Evolutionary conservation across 2,113 vertebrate genomes (phyloP), one percentile per base, ranked within the genome.

Genomic region (Heloderma charlesbogerti): DNA sequence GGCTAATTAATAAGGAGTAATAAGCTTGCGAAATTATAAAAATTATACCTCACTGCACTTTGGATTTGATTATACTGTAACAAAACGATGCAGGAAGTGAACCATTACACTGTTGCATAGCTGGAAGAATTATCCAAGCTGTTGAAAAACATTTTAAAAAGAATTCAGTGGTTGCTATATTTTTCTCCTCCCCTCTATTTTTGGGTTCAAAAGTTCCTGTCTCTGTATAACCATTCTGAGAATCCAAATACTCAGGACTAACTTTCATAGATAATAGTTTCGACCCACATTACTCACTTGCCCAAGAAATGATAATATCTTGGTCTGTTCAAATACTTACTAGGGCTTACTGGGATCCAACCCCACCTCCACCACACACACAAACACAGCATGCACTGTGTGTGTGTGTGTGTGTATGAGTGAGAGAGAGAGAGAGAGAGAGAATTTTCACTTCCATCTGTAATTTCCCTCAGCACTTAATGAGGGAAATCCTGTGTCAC

Each of bases 11-110:
- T 77, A 90, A 60, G 84, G 86, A 88, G 54, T 69, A 91, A 92
- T 92, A 78, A 91, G 77, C 63, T 83, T 86, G 75, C 54, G 80
- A 94, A 75, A 91, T 37, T 84, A 91, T 79, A 85, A 87, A 51
- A 51, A 51, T 51, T 51, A 51, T 51, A 51, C 3, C 69, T 82
- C 63, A 81, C 83, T 92, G 4, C 22, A 60, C 81, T 83, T 84
- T 45, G 92, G 45, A 91, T 92, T 93, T 91, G 89, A 63, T 63
- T 16, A 84, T 84, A 92, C 82, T 93, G 90, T 87, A 74, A 88
- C 7, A 94, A 75, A 89, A 91, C 79, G 75, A 87, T 48, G 12
- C 0, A 57, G 78, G 86, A 77, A 29, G 25, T 74, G 92, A 80
- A 71, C 3, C 34, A 83, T 40, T 34, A 43, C 71, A 60, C 63